phyloP scores from a whole-genome alignment of 2,888 invertebrate genomes.

The Idaea aversata region DNA sequence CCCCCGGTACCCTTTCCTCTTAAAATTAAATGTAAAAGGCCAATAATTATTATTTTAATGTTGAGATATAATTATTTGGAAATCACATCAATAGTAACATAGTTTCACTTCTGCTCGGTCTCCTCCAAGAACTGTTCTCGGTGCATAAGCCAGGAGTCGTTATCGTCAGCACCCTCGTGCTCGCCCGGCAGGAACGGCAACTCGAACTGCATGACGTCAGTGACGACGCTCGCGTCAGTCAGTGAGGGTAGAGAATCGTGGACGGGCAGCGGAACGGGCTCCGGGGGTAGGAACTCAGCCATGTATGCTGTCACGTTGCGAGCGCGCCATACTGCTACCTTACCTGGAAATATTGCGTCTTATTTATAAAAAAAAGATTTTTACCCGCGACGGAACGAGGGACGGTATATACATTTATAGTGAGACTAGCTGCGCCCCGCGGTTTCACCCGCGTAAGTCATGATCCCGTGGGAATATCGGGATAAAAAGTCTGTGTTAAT shows the following conservation, averaged over 20 bases:
- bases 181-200: slow-evolving; percentile 50
- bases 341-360: slow-evolving; percentile 40
- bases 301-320: slow-evolving; percentile 84
- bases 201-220: slow-evolving; percentile 68
- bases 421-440: too few species aligned
- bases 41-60: too few species aligned
- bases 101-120: slow-evolving; percentile 43
- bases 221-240: slow-evolving; percentile 56
- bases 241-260: slow-evolving; percentile 82
- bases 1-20: too few species aligned
- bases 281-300: slow-evolving; percentile 85
- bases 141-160: slow-evolving; percentile 69
- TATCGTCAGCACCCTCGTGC: slow-evolving; percentile 64
- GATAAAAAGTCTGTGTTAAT: too few species aligned
- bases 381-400: too few species aligned
- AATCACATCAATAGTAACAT: not conserved
- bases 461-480: too few species aligned
- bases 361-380: not conserved
- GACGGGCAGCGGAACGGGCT: slow-evolving; percentile 83
- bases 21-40: too few species aligned
- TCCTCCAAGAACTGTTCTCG: slow-evolving; percentile 69
- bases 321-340: slow-evolving; percentile 84
- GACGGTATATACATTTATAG: too few species aligned
- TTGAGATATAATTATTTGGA: too few species aligned
- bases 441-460: too few species aligned